phyloP scores from a whole-genome alignment of 2,113 vertebrate species.

The Chionodraco myersi region DNA sequence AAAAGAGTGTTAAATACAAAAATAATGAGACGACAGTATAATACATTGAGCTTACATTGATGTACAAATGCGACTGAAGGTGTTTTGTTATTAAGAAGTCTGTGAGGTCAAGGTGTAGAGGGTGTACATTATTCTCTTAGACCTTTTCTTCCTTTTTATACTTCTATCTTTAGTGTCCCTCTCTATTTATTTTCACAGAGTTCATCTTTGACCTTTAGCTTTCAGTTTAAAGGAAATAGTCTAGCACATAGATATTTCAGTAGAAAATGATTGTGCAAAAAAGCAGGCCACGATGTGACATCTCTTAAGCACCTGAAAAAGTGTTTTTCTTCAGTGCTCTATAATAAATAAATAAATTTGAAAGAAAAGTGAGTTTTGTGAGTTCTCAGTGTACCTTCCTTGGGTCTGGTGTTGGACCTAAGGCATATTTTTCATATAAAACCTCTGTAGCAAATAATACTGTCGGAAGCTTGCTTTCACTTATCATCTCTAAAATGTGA shows the following conservation, averaged over 20 bases:
- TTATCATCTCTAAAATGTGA: slow-evolving; percentile 16
- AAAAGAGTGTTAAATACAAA: not conserved
- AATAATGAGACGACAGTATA: not conserved
- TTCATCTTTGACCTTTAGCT: not conserved
- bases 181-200: not conserved
- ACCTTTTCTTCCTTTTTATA: not conserved
- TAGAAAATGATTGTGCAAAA: not conserved
- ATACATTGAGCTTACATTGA: not conserved
- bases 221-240: not conserved
- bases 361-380: not conserved
- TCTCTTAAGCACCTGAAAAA: too few species aligned
- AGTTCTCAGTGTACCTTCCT: not conserved
- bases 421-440: not conserved
- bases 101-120: not conserved
- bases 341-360: not conserved
- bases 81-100: not conserved
- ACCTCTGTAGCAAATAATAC: not conserved
- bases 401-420: not conserved
- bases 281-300: too few species aligned
- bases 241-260: not conserved
- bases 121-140: not conserved
- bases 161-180: not conserved
- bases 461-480: not conserved
- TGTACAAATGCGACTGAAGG: not conserved
- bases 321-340: not conserved